These are phyloP conservation scores for Papilio demoleus DNA, from an alignment of 2,888 invertebrate genomes.

Conservation along the genomic window DNA sequence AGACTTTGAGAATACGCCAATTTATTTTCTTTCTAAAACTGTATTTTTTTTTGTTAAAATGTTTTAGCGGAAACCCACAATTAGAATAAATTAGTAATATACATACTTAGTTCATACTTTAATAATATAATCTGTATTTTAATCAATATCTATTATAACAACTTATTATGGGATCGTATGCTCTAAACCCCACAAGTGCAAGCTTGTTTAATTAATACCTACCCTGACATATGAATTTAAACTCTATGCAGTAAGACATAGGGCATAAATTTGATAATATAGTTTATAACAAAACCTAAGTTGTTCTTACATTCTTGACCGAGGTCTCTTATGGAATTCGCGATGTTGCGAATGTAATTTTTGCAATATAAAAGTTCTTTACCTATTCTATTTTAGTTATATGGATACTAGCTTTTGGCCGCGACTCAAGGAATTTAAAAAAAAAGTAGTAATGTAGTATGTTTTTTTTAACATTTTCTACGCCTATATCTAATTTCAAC, in stretches of 20 bases:
- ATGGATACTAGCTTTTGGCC: too few relatives aligned
- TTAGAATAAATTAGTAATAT: too few relatives aligned
- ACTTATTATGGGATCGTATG: neutral
- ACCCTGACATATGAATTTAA: constrained; percentile 14
- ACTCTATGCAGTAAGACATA: neutral
- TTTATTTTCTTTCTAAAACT: too few relatives aligned
- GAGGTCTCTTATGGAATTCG: constrained; percentile 32
- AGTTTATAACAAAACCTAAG: constrained; percentile 1
- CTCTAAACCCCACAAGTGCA: constrained; percentile 16
- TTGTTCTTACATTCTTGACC: constrained; percentile 34
- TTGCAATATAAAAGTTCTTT: neutral
- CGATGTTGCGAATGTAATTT: constrained; percentile 3
- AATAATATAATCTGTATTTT: neutral
- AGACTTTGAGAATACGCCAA: too few relatives aligned
- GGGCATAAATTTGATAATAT: neutral
- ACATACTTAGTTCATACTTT: neutral
- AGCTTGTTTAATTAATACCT: constrained; percentile 13
- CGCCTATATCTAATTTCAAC: too few relatives aligned
- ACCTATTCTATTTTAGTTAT: too few relatives aligned
- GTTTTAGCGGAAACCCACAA: too few relatives aligned
- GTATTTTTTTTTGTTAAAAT: too few relatives aligned
- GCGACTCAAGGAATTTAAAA: too few relatives aligned
- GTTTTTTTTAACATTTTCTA: too few relatives aligned
- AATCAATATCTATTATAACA: neutral
- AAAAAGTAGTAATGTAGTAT: too few relatives aligned